Evolutionary conservation across 1,140 invertebrate genomes (phyloP).

Genomic region (Episyrphus balteatus): DNA sequence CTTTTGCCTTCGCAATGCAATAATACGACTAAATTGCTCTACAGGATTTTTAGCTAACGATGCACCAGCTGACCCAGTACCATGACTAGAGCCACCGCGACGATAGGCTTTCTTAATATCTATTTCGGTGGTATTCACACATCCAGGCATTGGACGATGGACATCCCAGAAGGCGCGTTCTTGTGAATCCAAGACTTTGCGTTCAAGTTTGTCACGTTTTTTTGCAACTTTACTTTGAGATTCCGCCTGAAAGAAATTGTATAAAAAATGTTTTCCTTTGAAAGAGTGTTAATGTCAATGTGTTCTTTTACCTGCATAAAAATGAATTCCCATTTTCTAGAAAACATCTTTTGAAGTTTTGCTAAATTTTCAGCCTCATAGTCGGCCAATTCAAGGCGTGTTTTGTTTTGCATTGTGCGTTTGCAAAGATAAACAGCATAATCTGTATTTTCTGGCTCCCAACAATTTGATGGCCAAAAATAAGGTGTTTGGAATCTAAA

Average conservation of each 20-base stretch:
- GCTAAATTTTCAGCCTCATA: constrained; percentile 98
- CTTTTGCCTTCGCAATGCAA: constrained; percentile 32
- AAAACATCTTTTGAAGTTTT: constrained; percentile 97
- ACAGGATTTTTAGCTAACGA: constrained; percentile 34
- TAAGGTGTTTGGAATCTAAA: constrained; percentile 90
- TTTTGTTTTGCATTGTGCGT: constrained; percentile 99
- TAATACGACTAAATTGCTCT: constrained; percentile 33
- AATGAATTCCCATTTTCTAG: constrained; percentile 98
- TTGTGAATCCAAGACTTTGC: constrained; percentile 97
- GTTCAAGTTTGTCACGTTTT: constrained; percentile 93
- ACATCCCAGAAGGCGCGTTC: constrained; percentile 99
- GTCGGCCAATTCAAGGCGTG: constrained; percentile 89
- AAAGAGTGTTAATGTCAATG: not conserved
- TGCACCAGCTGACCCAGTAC: constrained; percentile 31
- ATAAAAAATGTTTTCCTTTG: not conserved
- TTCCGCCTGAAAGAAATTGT: constrained; percentile 21
- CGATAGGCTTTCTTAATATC: constrained; percentile 95
- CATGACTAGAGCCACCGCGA: constrained; percentile 33
- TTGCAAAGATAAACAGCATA: constrained; percentile 99
- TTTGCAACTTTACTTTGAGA: constrained; percentile 90
- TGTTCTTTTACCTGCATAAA: constrained; percentile 84
- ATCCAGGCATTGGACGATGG: constrained; percentile 95
- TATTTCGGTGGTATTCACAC: constrained; percentile 97
- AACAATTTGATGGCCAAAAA: constrained; percentile 98
- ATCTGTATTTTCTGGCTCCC: constrained; percentile 99